Conservation (phyloP, 2,888 invertebrate genomes). For the Melanophora roralis region DNA sequence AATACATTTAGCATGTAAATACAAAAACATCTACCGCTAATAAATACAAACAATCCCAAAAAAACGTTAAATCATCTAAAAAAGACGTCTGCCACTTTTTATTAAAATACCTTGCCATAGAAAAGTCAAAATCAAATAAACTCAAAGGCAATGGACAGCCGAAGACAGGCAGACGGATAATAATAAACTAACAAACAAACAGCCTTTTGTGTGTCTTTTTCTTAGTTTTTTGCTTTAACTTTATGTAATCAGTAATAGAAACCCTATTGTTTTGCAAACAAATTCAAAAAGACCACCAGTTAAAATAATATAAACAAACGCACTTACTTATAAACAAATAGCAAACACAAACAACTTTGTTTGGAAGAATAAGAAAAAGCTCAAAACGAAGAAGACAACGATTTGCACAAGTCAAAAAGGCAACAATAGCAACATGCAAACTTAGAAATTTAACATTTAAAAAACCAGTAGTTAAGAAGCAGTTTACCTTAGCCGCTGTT, state of each 20-base stretch:
- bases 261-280: slow-evolving; percentile 45
- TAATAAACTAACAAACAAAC: slow-evolving; percentile 20
- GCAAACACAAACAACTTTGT: slow-evolving; percentile 53
- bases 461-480: slow-evolving; percentile 50
- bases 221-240: background rate
- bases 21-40: slow-evolving; percentile 5
- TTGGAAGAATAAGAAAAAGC: slow-evolving; percentile 34
- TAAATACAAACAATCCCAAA: slow-evolving; percentile 1
- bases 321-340: slow-evolving; percentile 10
- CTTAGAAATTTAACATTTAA: slow-evolving; percentile 13
- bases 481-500: slow-evolving; percentile 50
- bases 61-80: slow-evolving; percentile 12
- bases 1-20: slow-evolving; percentile 12
- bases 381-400: slow-evolving; percentile 13
- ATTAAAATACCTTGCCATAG: slow-evolving; percentile 1
- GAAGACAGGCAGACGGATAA: slow-evolving; percentile 7
- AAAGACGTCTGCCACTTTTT: slow-evolving; percentile 26
- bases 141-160: slow-evolving; percentile 2
- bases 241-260: slow-evolving; percentile 21
- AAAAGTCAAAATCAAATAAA: slow-evolving; percentile 24
- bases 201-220: slow-evolving; percentile 35
- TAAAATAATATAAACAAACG: background rate
- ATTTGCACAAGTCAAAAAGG: background rate
- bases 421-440: slow-evolving; percentile 8
- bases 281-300: slow-evolving; percentile 13